A percentile compares a stretch with the other conserved stretches of the same genome.
Conservation (phyloP, 2,888 invertebrate genomes). For the Aleiodes testaceus region DNA sequence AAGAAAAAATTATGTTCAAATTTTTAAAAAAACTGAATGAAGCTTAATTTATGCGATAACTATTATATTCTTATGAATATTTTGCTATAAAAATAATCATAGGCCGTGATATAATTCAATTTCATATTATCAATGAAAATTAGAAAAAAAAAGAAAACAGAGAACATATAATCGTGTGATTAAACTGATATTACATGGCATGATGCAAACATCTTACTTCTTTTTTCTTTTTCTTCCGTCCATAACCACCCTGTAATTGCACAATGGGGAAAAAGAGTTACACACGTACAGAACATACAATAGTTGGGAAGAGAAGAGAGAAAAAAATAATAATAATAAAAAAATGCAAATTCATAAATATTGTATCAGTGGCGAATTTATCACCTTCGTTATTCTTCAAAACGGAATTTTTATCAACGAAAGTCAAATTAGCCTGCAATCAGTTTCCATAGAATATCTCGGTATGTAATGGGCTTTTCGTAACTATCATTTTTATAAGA, state of each 20-base stretch:
- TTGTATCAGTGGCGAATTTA: too few relatives aligned
- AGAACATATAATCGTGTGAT: conserved; percentile 54
- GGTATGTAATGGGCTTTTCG: too few relatives aligned
- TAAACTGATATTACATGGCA: conserved; percentile 67
- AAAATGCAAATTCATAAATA: conserved; percentile 39
- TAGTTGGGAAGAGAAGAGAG: conserved; percentile 56
- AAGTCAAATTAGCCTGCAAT: too few relatives aligned
- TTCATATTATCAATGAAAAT: conserved; percentile 14
- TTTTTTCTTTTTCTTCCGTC: conserved; percentile 98
- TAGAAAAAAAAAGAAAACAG: conserved; percentile 43
- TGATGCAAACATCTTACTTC: conserved; percentile 86
- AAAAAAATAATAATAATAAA: conserved; percentile 55
- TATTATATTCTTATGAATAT: neutral
- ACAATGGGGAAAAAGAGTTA: conserved; percentile 73
- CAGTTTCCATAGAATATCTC: too few relatives aligned
- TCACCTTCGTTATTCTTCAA: too few relatives aligned
- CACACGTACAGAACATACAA: conserved; percentile 70
- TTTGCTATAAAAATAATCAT: conserved; percentile 38
- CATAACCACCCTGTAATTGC: conserved; percentile 89
- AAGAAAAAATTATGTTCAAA: neutral
- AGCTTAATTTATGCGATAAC: neutral
- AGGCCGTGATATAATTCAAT: conserved; percentile 24
- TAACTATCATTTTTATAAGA: too few relatives aligned
- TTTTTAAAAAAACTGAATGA: neutral
- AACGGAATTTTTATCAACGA: too few relatives aligned